Conservation (phyloP, 2,797 vertebrate species). For the Avahi laniger region DNA sequence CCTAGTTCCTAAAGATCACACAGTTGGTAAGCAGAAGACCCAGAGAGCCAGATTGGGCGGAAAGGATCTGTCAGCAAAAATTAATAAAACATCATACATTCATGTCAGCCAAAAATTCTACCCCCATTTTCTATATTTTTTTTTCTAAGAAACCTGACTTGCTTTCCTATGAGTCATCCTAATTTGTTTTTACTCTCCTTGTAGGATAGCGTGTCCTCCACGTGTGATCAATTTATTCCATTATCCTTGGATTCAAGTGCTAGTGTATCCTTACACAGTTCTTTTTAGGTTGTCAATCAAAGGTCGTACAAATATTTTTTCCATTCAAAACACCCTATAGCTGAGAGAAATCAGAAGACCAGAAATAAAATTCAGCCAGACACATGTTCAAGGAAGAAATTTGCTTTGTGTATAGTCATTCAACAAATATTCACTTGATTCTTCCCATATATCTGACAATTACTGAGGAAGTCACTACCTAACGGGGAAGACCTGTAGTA, state of each 20-base stretch:
- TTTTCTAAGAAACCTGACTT: not conserved
- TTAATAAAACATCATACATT: not conserved
- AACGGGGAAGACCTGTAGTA: not conserved
- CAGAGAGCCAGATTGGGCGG: not conserved
- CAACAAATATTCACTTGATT: not conserved
- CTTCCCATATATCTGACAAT: not conserved
- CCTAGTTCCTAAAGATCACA: not conserved
- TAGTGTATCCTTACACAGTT: not conserved
- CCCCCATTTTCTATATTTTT: not conserved
- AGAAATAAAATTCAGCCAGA: conserved; percentile 14
- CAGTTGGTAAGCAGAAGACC: not conserved
- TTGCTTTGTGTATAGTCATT: not conserved
- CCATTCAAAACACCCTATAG: not conserved
- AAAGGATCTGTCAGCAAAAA: not conserved
- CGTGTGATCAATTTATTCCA: not conserved
- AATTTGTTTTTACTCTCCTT: not conserved
- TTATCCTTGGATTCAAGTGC: not conserved
- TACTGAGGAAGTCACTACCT: not conserved
- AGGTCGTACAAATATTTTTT: not conserved
- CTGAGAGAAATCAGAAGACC: not conserved
- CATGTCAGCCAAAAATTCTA: not conserved
- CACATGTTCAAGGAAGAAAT: not conserved
- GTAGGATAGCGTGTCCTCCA: not conserved
- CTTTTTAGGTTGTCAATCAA: not conserved
- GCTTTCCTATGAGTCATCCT: not conserved